Conservation (phyloP, 92 coral and sea anemone genomes). For the Phymanthus crucifer region DNA sequence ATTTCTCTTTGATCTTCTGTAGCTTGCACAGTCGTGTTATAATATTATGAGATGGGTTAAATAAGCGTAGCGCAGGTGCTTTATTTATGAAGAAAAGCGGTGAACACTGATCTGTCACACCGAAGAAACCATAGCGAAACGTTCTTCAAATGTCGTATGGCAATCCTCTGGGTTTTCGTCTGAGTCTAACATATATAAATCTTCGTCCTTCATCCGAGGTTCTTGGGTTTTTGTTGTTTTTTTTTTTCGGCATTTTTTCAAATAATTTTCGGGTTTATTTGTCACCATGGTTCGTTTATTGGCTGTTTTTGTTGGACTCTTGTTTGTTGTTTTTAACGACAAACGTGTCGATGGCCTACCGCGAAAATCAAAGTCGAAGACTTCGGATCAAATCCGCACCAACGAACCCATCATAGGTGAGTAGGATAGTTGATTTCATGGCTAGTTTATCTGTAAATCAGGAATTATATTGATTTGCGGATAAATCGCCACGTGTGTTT, state of each 20-base stretch:
- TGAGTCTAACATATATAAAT: background rate
- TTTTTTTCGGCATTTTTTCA: background rate
- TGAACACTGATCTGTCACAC: background rate
- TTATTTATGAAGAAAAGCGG: background rate
- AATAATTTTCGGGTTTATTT: background rate
- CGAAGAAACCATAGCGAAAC: background rate
- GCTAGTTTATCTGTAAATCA: too few species aligned
- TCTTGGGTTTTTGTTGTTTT: background rate
- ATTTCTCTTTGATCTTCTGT: background rate
- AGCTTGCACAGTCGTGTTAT: background rate
- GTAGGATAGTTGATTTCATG: background rate
- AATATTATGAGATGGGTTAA: background rate
- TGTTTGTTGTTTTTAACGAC: background rate
- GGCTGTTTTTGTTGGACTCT: background rate
- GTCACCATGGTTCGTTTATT: background rate
- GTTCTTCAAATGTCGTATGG: background rate
- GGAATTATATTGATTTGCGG: too few species aligned
- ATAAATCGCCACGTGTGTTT: too few species aligned
- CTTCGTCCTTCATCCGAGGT: background rate
- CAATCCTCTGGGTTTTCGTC: background rate
- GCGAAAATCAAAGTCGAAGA: background rate
- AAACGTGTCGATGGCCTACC: background rate
- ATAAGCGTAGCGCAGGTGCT: background rate
- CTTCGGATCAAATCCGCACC: background rate
- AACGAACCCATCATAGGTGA: constrained; percentile 23